phyloP scores from a whole-genome alignment of 2,113 vertebrate species.

The Myodes glareolus region DNA sequence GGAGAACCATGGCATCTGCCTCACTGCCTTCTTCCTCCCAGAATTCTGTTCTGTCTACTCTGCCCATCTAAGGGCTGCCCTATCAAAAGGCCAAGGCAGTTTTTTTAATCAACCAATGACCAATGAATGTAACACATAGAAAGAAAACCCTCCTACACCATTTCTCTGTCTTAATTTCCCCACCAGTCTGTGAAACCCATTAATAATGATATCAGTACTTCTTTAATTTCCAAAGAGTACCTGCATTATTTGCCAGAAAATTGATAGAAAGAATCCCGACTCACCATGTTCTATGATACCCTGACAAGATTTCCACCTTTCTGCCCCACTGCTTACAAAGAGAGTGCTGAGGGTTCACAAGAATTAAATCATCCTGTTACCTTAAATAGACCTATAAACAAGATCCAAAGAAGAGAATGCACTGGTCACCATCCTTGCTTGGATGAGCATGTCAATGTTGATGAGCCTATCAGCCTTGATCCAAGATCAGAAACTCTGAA shows the following conservation, averaged over 20 bases:
- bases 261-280: neutral
- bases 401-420: constrained; percentile 30
- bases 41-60: too few relatives aligned
- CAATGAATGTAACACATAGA: too few relatives aligned
- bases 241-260: neutral
- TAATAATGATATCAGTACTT: neutral
- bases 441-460: neutral
- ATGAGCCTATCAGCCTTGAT: constrained; percentile 13
- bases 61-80: too few relatives aligned
- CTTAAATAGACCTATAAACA: constrained; percentile 37
- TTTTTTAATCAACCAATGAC: too few relatives aligned
- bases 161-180: neutral
- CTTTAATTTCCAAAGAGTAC: constrained; percentile 12
- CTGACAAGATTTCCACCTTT: neutral
- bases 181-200: neutral
- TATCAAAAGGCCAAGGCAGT: too few relatives aligned
- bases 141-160: too few relatives aligned
- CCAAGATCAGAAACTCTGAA: constrained; percentile 48
- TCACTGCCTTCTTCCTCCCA: too few relatives aligned
- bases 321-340: neutral
- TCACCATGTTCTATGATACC: neutral
- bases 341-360: constrained; percentile 27
- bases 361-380: neutral
- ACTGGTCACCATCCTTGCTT: neutral
- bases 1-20: too few relatives aligned